These are phyloP conservation scores for Achroia grisella DNA, from an alignment of 1,140 invertebrate species.

Conservation along the genomic window DNA sequence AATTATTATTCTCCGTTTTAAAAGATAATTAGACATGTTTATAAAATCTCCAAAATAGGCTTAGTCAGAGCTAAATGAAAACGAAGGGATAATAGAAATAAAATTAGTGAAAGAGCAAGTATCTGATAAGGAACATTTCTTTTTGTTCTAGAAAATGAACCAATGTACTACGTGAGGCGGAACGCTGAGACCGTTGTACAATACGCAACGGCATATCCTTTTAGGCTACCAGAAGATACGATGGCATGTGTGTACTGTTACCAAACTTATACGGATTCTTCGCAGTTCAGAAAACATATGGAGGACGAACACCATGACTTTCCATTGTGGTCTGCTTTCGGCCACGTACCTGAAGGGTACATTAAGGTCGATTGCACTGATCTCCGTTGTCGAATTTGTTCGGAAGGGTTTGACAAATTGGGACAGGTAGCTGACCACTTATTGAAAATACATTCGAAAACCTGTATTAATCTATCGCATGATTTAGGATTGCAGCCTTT, in stretches of 20 bases:
- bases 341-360: conserved; percentile 35
- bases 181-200: conserved; percentile 51
- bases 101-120: conserved; percentile 3
- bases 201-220: conserved; percentile 50
- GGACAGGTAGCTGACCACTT: conserved; percentile 37
- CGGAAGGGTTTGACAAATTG: conserved; percentile 23
- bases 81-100: background rate
- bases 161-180: conserved; percentile 11
- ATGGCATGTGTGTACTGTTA: conserved; percentile 56
- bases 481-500: conserved; percentile 45
- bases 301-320: conserved; percentile 33
- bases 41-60: background rate
- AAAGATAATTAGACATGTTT: conserved; percentile 14
- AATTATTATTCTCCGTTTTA: conserved; percentile 23
- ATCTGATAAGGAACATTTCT: conserved; percentile 23
- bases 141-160: conserved; percentile 47
- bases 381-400: conserved; percentile 30
- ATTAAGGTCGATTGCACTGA: conserved; percentile 48
- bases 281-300: conserved; percentile 42
- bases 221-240: conserved; percentile 45
- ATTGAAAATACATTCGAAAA: conserved; percentile 25
- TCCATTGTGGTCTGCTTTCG: conserved; percentile 33
- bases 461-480: conserved; percentile 14
- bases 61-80: background rate
- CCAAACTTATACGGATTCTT: conserved; percentile 36